Evolutionary conservation across 2,113 vertebrate genomes (phyloP).

Genomic region (Macrotis lagotis): DNA sequence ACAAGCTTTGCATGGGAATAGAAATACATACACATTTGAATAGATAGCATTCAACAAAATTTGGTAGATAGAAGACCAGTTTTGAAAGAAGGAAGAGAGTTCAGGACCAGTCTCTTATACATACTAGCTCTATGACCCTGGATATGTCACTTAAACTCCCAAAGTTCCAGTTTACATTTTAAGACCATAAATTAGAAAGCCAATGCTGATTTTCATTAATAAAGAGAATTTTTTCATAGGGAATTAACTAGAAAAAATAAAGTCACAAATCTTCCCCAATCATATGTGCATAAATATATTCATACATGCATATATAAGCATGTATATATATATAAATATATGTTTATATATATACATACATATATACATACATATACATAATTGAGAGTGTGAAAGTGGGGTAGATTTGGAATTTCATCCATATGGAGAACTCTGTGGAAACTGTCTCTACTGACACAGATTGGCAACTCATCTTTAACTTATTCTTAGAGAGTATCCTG

Average conservation of each 20-base stretch:
- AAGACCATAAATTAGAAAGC: background rate
- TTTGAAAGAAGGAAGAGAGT: background rate
- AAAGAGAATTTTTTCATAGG: background rate
- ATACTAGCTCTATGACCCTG: background rate
- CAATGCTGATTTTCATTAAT: background rate
- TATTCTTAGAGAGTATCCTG: background rate
- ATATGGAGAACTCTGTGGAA: background rate
- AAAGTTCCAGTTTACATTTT: background rate
- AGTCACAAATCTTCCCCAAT: background rate
- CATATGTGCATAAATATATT: background rate
- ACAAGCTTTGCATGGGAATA: background rate
- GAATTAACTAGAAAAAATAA: background rate
- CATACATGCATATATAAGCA: too few species aligned
- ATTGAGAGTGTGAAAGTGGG: background rate
- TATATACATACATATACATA: too few species aligned
- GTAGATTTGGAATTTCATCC: background rate
- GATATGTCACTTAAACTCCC: background rate
- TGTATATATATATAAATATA: too few species aligned
- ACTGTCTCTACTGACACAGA: background rate
- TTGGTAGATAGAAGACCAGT: background rate
- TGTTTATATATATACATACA: too few species aligned
- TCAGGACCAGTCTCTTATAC: background rate
- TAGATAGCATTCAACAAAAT: background rate
- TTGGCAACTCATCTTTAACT: background rate
- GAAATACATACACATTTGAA: background rate